Base-by-base conservation (phyloP, 2,797 vertebrate genomes). In the Falco concolor region DNA sequence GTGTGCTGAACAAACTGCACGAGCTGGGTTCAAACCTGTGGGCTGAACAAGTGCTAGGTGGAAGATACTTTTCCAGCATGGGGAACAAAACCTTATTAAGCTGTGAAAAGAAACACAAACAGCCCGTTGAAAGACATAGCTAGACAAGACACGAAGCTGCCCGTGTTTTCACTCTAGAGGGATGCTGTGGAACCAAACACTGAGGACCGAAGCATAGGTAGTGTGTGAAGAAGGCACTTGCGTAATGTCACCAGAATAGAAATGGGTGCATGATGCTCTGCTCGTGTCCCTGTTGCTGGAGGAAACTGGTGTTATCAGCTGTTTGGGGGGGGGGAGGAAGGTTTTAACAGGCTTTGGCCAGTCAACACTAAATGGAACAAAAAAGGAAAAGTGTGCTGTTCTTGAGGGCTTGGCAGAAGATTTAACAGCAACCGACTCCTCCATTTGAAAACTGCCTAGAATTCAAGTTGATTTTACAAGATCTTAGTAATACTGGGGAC, bases 291-390 rank as follows among this genome's bases (percentile, higher is more conserved):
- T 28, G 27, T 9, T 84, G 59, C 56, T 67, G 82, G 44, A 28
- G 82, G 44, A 28, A 64, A 59, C 61, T 76, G 77, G 88, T 86
- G 90, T 49, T 40, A 38, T 18, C 36, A 70, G 60, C 65, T 38
- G 36, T 38, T 38, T 38, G 36, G 36, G 36, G 36, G 36, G 11
- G 36, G 36, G 36, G 36, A 3, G 25, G 20, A 10, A 11, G 25
- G 11, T 13, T 77, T 34, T 2, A 75, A 63, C 15, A 59, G 64
- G 53, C 5, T 87, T 82, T 2, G 3, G 11, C 72, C n/a, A 22
- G 7, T 44, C 34, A 4, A 0, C 15, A 3, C 1, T 3, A 25
- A 53, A 59, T 9, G 18, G 57, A 65, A 73, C 1, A 13, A 54
- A 28, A 56, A 67, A 49, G 7, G 45, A 27, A 28, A 70, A 74